These are phyloP conservation scores for Mimachlamys varia DNA, from an alignment of 2,888 invertebrate species.

Conservation along the genomic window DNA sequence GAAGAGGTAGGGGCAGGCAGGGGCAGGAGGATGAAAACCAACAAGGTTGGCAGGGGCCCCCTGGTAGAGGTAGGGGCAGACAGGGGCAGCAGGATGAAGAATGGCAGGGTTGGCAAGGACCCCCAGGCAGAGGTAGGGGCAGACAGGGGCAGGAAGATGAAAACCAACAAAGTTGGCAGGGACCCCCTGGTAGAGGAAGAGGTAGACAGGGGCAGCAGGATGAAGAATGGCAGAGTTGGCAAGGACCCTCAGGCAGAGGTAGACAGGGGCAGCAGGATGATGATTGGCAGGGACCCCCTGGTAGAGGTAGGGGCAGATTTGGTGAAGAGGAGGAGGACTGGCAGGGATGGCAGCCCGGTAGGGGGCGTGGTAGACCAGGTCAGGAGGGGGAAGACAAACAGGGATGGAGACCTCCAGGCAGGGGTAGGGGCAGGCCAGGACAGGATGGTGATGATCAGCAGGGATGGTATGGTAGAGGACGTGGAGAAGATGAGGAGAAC, in stretches of 20 bases:
- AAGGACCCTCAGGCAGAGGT: constrained; percentile 32
- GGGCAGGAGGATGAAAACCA: constrained; percentile 38
- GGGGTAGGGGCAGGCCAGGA: constrained; percentile 38
- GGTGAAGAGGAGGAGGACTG: constrained; percentile 37
- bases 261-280: constrained; percentile 40
- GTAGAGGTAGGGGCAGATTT: constrained; percentile 43
- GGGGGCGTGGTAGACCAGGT: constrained; percentile 42
- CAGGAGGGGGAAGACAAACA: constrained; percentile 45
- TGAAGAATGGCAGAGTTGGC: constrained; percentile 24
- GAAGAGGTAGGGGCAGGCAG: constrained; percentile 40
- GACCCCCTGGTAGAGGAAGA: constrained; percentile 37
- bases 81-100: constrained; percentile 38
- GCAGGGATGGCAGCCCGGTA: constrained; percentile 41
- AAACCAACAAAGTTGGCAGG: not conserved
- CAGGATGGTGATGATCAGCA: constrained; percentile 37
- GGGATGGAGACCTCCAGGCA: constrained; percentile 45
- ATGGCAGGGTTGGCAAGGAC: constrained; percentile 34
- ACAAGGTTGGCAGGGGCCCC: not conserved
- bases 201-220: constrained; percentile 25
- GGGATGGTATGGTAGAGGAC: constrained; percentile 42
- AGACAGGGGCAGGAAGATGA: constrained; percentile 34
- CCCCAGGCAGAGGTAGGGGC: constrained; percentile 40
- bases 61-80: constrained; percentile 47
- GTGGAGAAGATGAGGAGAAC: not conserved
- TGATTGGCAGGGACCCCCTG: constrained; percentile 9